A percentile compares a stretch with the other conserved stretches of the same genome.
phyloP scores from a whole-genome alignment of 2,113 vertebrate genomes.

The Triplophysa rosa region DNA sequence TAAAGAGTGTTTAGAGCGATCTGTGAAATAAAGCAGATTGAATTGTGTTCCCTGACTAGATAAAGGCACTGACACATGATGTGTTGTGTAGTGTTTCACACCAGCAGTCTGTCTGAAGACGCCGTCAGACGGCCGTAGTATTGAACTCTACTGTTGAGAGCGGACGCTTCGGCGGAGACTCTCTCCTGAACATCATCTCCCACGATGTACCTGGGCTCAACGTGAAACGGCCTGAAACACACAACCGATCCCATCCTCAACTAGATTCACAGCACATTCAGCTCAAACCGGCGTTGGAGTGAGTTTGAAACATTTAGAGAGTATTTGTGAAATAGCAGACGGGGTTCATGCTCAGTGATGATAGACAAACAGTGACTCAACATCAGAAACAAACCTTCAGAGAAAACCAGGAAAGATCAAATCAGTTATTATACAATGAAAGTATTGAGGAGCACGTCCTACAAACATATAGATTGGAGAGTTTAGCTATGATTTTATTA shows the following conservation, averaged over 20 bases:
- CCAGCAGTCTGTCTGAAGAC: conserved; percentile 85
- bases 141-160: conserved; percentile 91
- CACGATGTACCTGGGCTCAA: conserved; percentile 89
- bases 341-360: conserved; percentile 55
- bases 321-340: conserved; percentile 71
- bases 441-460: too few relatives aligned
- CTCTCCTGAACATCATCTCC: conserved; percentile 76
- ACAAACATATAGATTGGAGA: too few relatives aligned
- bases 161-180: conserved; percentile 86
- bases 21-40: background rate
- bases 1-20: background rate
- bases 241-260: conserved; percentile 15
- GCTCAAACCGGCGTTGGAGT: too few relatives aligned
- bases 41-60: too few relatives aligned
- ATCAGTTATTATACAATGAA: too few relatives aligned
- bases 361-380: conserved; percentile 2
- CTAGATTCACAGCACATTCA: too few relatives aligned
- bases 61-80: background rate
- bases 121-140: conserved; percentile 86
- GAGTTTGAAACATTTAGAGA: conserved; percentile 31
- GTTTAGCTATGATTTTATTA: too few relatives aligned
- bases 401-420: too few relatives aligned
- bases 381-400: background rate
- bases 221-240: conserved; percentile 84
- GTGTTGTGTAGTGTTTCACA: conserved; percentile 61